phyloP scores from a whole-genome alignment of 2,113 vertebrate species.

The Coreoperca whiteheadi region DNA sequence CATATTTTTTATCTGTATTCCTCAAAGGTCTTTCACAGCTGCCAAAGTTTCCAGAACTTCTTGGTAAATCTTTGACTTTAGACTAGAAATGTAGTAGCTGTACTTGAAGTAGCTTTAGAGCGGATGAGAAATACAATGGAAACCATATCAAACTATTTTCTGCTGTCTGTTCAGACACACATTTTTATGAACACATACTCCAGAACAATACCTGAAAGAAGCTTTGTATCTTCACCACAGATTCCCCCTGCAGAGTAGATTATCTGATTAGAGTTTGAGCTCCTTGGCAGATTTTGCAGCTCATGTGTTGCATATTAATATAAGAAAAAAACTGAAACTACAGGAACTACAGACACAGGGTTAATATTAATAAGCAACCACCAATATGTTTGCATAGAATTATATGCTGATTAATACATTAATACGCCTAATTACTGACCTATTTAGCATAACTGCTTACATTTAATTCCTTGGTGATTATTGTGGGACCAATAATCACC shows the following conservation, averaged over 20 bases:
- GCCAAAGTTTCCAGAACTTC: slow-evolving; percentile 79
- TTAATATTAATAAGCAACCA: slow-evolving; percentile 25
- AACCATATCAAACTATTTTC: background rate
- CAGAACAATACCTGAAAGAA: slow-evolving; percentile 31
- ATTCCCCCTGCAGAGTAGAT: slow-evolving; percentile 43
- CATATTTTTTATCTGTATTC: slow-evolving; percentile 33
- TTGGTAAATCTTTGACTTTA: slow-evolving; percentile 71
- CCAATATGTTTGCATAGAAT: slow-evolving; percentile 20
- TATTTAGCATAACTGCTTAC: slow-evolving; percentile 57
- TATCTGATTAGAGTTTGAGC: slow-evolving; percentile 55
- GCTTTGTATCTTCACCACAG: slow-evolving; percentile 23
- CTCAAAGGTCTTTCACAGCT: slow-evolving; percentile 80
- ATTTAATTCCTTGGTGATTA: slow-evolving; percentile 46
- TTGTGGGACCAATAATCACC: slow-evolving; percentile 29
- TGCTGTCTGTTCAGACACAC: background rate
- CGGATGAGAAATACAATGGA: background rate
- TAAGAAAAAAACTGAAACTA: slow-evolving; percentile 28
- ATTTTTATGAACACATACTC: slow-evolving; percentile 1
- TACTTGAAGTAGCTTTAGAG: slow-evolving; percentile 35
- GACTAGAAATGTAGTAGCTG: slow-evolving; percentile 26
- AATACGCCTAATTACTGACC: slow-evolving; percentile 52
- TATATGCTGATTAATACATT: slow-evolving; percentile 40
- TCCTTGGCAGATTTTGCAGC: slow-evolving; percentile 37
- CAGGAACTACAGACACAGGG: background rate
- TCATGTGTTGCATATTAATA: slow-evolving; percentile 53